Evolutionary conservation across 2,797 vertebrate species (phyloP), one percentile per base, ranked within the genome.

Genomic region (Lycodopsis pacificus): DNA sequence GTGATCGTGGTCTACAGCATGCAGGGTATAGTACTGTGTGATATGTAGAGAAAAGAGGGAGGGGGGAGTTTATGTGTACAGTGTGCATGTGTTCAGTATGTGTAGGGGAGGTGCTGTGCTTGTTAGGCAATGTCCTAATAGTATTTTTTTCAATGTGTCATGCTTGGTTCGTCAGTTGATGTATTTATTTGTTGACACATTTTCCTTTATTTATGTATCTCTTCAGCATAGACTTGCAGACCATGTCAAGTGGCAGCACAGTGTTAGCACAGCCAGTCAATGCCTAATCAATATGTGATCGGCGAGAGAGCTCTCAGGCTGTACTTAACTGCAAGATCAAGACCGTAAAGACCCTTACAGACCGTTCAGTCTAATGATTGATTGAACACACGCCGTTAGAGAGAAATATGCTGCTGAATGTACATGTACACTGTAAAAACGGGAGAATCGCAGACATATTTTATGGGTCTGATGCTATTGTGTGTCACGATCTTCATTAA

Each of bases 211-310:
- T 77, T 82, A 76, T 77, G 32, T 5, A n/a, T 62, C 38, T 83
- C 36, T 51, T 34, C 0, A 22, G 66, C 2, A 3, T 13, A 72
- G 74, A 61, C 63, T 42, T 62, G 17, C 44, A 70, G 66, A 25
- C 56, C 51, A 44, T 7, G 53, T 51, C n/a, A n/a, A 44, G 14
- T 48, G 46, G 15, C 4, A 66, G 65, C 73, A 48, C 10, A 71
- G 74, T 56, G 69, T 58, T 67, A 40, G 75, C 53, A 9, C 40
- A 63, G 71, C 38, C 14, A n/a, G 71, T 81, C 82, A 68, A 49
- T 70, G 46, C 17, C 62, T 70, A 82, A 91, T 93, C 89, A 70
- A 90, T 92, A 88, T 63, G 59, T 83, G 87, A 88, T 92, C 80
- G 82, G 49, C 22, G 36, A 81, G 71, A 89, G 54, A 86, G 85